Conservation (phyloP, 2,113 vertebrate genomes). For the Podiceps cristatus region DNA sequence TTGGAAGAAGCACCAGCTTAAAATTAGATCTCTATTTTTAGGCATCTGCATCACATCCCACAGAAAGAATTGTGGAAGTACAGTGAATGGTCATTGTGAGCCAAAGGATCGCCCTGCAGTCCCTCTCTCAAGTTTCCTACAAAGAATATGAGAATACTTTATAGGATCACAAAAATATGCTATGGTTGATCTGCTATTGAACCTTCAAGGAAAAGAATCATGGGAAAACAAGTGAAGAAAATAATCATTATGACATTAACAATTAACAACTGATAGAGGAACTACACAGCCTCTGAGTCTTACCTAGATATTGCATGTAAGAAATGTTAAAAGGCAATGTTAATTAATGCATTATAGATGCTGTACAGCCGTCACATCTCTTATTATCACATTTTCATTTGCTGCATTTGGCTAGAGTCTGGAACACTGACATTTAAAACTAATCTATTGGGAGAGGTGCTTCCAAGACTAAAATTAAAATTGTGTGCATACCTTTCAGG, state of each 20-base stretch:
- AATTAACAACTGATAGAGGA: neutral
- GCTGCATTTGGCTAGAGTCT: conserved; percentile 1
- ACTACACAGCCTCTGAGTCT: neutral
- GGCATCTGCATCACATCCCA: neutral
- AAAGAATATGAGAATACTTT: neutral
- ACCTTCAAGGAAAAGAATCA: neutral
- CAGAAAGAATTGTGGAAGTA: neutral
- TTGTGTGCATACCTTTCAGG: neutral
- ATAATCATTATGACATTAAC: neutral
- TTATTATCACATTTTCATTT: conserved; percentile 37
- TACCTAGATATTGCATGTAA: neutral
- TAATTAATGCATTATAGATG: conserved; percentile 51
- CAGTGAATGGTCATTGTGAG: neutral
- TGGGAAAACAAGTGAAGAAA: neutral
- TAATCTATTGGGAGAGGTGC: conserved; percentile 1
- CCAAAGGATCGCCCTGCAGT: neutral
- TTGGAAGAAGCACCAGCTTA: neutral
- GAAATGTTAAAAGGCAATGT: neutral
- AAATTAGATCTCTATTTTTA: conserved; percentile 10
- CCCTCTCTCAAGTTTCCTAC: neutral
- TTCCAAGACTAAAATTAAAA: conserved; percentile 47
- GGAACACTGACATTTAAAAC: conserved; percentile 42
- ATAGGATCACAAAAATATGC: neutral
- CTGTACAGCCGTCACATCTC: conserved; percentile 12
- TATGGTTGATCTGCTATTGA: neutral